Base-by-base conservation (phyloP, 2,888 invertebrate genomes). In the Drosophila ochracea region DNA sequence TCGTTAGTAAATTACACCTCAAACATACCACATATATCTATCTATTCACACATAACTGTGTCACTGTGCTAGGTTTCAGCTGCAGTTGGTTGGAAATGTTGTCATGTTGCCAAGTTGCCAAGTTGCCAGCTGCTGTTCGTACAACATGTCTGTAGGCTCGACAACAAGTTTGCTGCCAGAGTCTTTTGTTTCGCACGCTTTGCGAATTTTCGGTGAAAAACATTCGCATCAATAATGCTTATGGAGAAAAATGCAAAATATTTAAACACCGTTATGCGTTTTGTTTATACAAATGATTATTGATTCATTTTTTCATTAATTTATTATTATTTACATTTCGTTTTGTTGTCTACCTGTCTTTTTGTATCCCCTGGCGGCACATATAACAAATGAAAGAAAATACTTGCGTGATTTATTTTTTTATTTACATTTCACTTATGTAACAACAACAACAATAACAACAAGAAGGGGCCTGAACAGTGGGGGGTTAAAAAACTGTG, bases 161-260 rank as follows among this genome's bases (percentile, higher is more conserved):
- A 31, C 25, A 65, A 53, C 89, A 61, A 84, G 90, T 89, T 91
- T 68, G 87, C 74, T 73, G 83, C 73, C 73, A 78, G 71, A 91
- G 84, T 91, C 91, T 90, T 91, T 91, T 73, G 91, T 85, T 79
- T 78, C 67, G 54, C 53, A 9, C 19, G 25, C 11, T 73, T 25
- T 39, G 63, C 82, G n/a, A 76, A 68, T 33, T 70, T n/a, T 37
- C 30, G 19, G 1, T 53, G 33, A 52, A 43, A 68, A 37, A 54
- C 68, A 53, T 58, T 59, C 63, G 25, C 41, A 41, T n/a, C n/a
- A 10, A 41, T 41, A 41, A 41, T 41, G 41, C 6, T 5, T 21
- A 21, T 43, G 43, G 2, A 13, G 37, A 50, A 55, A 68, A 73
- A 71, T 61, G 68, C 52, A 68, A 77, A 67, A 59, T 61, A 65